Evolutionary conservation across 1,140 invertebrate species (phyloP).

Genomic region (Pachyrhynchus sulphureomaculatus): DNA sequence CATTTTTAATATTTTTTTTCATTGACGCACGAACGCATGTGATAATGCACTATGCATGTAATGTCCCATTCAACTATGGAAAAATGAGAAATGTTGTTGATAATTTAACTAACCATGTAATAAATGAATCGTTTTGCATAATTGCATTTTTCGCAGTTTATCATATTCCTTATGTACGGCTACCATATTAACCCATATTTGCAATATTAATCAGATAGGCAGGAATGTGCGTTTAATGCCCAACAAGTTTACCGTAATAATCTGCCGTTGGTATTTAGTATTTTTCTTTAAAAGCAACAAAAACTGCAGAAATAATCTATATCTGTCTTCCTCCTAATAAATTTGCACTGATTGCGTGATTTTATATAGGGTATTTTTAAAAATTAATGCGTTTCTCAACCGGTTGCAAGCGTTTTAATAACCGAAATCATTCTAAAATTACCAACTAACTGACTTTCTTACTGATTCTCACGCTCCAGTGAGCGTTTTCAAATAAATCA

Average conservation of each 20-base stretch:
- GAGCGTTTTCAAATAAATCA: no score
- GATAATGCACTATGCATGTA: conserved; percentile 3
- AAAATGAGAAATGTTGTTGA: conserved; percentile 12
- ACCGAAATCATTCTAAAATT: no score
- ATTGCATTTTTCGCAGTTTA: conserved; percentile 22
- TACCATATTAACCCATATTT: conserved; percentile 10
- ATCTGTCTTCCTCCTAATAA: no score
- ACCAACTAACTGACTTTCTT: no score
- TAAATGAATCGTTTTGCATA: conserved; percentile 19
- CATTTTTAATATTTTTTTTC: background rate
- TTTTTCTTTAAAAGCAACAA: no score
- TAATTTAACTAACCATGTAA: conserved; percentile 17
- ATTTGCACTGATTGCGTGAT: no score
- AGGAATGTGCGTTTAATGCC: background rate
- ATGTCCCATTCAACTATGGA: background rate
- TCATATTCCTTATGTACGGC: conserved; percentile 11
- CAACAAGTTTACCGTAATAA: background rate
- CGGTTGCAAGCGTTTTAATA: no score
- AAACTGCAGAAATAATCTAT: no score
- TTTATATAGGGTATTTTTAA: no score
- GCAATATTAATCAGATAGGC: background rate
- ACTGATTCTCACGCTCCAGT: no score
- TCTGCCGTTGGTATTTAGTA: background rate
- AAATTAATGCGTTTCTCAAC: no score
- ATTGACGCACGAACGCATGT: conserved; percentile 2